These are phyloP conservation scores for Lamellibrachia columna DNA, from an alignment of 2,888 invertebrate genomes.

Conservation along the genomic window DNA sequence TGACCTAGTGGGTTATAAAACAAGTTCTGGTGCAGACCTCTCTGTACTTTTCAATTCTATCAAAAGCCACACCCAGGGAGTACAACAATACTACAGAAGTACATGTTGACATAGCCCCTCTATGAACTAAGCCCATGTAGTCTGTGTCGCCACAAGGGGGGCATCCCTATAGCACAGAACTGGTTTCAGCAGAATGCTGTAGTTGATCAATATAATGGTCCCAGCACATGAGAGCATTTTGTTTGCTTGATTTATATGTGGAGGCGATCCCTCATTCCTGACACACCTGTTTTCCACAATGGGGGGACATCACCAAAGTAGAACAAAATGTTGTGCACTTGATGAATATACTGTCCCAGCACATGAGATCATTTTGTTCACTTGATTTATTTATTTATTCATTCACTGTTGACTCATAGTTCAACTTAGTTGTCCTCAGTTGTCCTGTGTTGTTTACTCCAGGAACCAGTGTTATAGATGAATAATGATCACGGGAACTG, in stretches of 20 bases:
- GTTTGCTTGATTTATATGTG: neutral
- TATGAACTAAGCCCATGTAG: too few species aligned
- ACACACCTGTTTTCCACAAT: conserved; percentile 35
- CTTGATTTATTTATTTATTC: neutral
- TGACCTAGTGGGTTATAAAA: neutral
- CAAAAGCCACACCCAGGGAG: too few species aligned
- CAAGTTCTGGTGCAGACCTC: neutral
- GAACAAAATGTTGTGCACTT: neutral
- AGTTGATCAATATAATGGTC: neutral
- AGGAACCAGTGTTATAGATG: neutral
- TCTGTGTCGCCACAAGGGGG: too few species aligned
- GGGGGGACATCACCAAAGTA: neutral
- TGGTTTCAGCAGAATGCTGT: neutral
- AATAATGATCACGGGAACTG: neutral
- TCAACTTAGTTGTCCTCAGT: neutral
- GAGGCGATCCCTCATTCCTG: neutral
- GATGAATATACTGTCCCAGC: neutral
- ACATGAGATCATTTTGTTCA: neutral
- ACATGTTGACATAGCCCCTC: too few species aligned
- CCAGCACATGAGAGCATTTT: neutral
- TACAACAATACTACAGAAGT: too few species aligned
- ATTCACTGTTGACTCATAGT: neutral
- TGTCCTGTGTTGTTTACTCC: neutral
- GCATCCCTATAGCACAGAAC: too few species aligned
- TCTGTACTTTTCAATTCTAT: neutral